Evolutionary conservation across 2,888 invertebrate species (phyloP), one percentile per base, ranked within the genome.

Genomic region (Resseliella maxima): DNA sequence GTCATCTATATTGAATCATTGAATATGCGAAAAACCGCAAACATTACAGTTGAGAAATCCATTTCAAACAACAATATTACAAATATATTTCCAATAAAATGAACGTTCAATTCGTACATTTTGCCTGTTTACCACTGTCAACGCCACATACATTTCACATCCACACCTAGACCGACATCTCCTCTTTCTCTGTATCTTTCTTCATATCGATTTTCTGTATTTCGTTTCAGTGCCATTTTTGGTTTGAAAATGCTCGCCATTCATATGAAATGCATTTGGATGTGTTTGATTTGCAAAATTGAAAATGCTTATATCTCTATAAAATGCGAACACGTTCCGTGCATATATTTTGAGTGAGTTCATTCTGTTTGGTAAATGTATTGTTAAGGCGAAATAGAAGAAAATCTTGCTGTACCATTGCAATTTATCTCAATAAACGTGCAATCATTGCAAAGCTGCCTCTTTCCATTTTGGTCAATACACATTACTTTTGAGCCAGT

Each of bases 341-440:
- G 31, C 31, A 59, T 24, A 24, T 12, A 21, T n/a, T n/a, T n/a
- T 6, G 50, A 50, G 18, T 21, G 24, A 27, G 59, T 59, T 59
- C 18, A 21, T 21, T 18, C 27, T 24, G 24, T 18, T 18, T 50
- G 15, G 50, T 2, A 83, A 83, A 83, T 38, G 38, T 83, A n/a
- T 83, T 83, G 83, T 83, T 83, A 38, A 83, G 38, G 38, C 8
- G 83, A 83, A 83, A 83, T 83, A 38, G n/a, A n/a, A 38, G 83
- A 83, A 83, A 36, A 83, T 83, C 83, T 24, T n/a, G n/a, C 38
- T 83, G n/a, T 83, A 24, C n/a, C 38, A 38, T n/a, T 38, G 24
- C 83, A 83, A 83, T 83, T 83, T 83, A 83, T 83, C 83, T 83
- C 83, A 38, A 83, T 83, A 83, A 83, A 83, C 38, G 83, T 83